A percentile compares a stretch with the other conserved stretches of the same genome.
Evolutionary conservation across 2,888 invertebrate species (phyloP).

Genomic region (Melieria crassipennis): DNA sequence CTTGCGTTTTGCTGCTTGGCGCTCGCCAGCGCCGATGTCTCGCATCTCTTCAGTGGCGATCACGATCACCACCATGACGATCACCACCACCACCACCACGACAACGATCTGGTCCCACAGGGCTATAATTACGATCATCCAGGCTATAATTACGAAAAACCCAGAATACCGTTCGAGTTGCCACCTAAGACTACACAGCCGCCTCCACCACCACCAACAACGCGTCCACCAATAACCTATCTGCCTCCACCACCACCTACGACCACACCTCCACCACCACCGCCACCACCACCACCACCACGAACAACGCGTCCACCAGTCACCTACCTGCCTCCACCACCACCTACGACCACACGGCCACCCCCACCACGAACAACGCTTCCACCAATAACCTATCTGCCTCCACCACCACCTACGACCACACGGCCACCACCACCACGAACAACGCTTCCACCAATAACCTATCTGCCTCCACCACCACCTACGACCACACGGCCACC

Average conservation of each 20-base stretch:
- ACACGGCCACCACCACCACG: slow-evolving; percentile 42
- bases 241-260: slow-evolving; percentile 37
- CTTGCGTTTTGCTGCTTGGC: slow-evolving; percentile 46
- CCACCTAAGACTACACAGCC: slow-evolving; percentile 30
- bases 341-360: slow-evolving; percentile 43
- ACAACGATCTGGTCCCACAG: slow-evolving; percentile 23
- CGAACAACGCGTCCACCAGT: slow-evolving; percentile 41
- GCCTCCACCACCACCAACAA: slow-evolving; percentile 26
- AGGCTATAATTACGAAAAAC: slow-evolving; percentile 55
- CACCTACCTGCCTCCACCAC: slow-evolving; percentile 43
- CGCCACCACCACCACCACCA: slow-evolving; percentile 35
- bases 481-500: slow-evolving; percentile 41
- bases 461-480: slow-evolving; percentile 37
- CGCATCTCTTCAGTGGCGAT: slow-evolving; percentile 49
- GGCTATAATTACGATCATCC: slow-evolving; percentile 17
- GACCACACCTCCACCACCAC: slow-evolving; percentile 24
- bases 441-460: not conserved
- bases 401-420: slow-evolving; percentile 39
- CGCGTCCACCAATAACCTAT: not conserved
- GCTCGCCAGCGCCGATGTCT: slow-evolving; percentile 52
- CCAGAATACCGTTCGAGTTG: slow-evolving; percentile 49
- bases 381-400: slow-evolving; percentile 30
- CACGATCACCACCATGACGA: slow-evolving; percentile 45
- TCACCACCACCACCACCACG: slow-evolving; percentile 41
- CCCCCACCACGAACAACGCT: slow-evolving; percentile 41